Percentiles rank a stretch among this genome's conserved stretches.
These are phyloP conservation scores for Cardiocondyla obscurior DNA, from an alignment of 1,140 invertebrate genomes.

Conservation along the genomic window DNA sequence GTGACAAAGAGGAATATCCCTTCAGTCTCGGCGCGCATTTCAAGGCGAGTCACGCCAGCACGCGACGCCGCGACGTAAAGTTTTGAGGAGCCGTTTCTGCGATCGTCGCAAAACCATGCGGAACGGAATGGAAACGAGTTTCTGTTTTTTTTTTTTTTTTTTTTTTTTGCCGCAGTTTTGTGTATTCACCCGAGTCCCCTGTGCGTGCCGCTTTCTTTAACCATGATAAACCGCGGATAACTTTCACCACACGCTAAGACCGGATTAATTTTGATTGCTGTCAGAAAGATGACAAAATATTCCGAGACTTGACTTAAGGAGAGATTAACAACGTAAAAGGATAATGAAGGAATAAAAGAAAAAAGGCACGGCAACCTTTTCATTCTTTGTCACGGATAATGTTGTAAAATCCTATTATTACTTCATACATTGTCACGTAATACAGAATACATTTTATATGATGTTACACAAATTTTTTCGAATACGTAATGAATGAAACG, in stretches of 20 bases:
- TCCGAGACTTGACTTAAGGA: background rate
- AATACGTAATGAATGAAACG: background rate
- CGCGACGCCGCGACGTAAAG: conserved; percentile 44
- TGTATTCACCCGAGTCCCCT: background rate
- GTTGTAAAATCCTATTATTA: background rate
- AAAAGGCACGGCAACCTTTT: background rate
- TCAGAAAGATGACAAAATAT: background rate
- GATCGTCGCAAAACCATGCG: conserved; percentile 17
- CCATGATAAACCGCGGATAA: background rate
- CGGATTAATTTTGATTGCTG: conserved; percentile 6
- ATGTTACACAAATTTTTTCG: background rate
- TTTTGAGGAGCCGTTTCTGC: conserved; percentile 28
- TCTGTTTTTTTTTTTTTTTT: conserved; percentile 12
- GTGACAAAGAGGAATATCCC: conserved; percentile 63
- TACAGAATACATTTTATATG: too few species aligned
- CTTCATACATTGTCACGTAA: too few species aligned
- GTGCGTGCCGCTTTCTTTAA: conserved; percentile 5
- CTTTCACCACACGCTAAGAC: background rate
- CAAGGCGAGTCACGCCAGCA: conserved; percentile 61
- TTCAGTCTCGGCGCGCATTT: conserved; percentile 52
- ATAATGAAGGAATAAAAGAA: too few species aligned
- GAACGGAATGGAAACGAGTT: conserved; percentile 34
- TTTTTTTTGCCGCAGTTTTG: background rate
- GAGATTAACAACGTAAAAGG: background rate
- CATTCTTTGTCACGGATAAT: background rate